phyloP scores from a whole-genome alignment of 2,113 vertebrate species.

The Melanerpes aurifrons region DNA sequence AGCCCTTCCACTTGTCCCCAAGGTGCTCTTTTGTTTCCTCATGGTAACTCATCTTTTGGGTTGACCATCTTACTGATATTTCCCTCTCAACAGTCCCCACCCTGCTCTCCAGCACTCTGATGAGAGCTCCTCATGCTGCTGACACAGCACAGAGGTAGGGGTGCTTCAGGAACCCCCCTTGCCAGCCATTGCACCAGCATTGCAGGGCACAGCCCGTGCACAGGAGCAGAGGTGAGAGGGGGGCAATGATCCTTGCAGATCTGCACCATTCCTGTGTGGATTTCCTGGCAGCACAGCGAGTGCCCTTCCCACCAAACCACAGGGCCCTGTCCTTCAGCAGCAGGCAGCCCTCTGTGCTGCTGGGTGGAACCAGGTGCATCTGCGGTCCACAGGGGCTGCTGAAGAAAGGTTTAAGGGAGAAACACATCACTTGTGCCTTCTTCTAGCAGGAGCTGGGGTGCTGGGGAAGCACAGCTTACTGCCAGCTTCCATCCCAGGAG shows the following conservation, averaged over 20 bases:
- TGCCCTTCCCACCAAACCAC: not conserved
- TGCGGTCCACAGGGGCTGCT: too few relatives aligned
- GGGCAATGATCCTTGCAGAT: rapidly evolving
- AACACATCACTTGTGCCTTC: not conserved
- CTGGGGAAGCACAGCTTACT: not conserved
- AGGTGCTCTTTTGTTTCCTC: not conserved
- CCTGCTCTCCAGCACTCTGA: not conserved
- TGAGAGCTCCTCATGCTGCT: not conserved
- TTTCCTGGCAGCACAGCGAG: not conserved
- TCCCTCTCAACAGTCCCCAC: not conserved
- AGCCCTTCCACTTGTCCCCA: not conserved
- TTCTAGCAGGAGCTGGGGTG: not conserved
- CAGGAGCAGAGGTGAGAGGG: not conserved
- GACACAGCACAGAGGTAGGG: rapidly evolving
- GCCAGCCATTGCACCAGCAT: rapidly evolving
- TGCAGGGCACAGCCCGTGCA: too few relatives aligned
- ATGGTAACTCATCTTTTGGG: not conserved
- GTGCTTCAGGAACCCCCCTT: not conserved
- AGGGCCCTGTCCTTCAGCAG: rapidly evolving
- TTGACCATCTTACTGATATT: not conserved
- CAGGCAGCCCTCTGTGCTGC: not conserved
- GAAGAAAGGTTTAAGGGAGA: not conserved
- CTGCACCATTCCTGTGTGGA: rapidly evolving
- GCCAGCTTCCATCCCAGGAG: not conserved
- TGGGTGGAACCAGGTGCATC: not conserved